Conservation (phyloP, 1,140 invertebrate genomes). For the Euwallacea similis region DNA sequence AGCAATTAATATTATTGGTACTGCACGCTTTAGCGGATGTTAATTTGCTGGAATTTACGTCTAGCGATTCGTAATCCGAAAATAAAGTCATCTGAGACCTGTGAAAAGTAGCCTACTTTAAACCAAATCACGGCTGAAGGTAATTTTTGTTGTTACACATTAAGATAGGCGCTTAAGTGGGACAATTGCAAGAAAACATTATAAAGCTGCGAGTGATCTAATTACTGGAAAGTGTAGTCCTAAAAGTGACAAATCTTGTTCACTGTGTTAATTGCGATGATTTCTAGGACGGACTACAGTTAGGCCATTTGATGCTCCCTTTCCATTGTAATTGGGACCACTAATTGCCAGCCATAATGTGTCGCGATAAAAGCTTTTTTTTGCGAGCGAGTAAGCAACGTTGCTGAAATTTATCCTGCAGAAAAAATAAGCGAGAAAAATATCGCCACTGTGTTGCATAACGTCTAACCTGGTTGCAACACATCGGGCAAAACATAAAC, state of each 20-base stretch:
- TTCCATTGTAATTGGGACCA: neutral
- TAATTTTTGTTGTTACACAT: too few species aligned
- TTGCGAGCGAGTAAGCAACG: neutral
- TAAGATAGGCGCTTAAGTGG: too few species aligned
- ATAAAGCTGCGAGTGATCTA: too few species aligned
- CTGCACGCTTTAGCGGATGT: neutral
- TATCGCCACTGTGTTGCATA: neutral
- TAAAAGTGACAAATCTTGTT: conserved; percentile 22
- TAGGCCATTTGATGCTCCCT: neutral
- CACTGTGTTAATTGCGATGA: conserved; percentile 10
- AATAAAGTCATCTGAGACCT: too few species aligned
- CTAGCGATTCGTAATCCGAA: too few species aligned
- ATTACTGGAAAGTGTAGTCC: too few species aligned
- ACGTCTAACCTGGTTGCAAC: neutral
- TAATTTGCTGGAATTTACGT: too few species aligned
- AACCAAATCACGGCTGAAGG: too few species aligned
- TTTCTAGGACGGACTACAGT: conserved; percentile 15
- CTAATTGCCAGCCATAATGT: neutral
- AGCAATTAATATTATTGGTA: conserved; percentile 1
- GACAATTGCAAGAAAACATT: too few species aligned
- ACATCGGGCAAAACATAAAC: conserved; percentile 1
- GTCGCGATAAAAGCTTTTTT: neutral
- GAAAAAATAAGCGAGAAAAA: neutral
- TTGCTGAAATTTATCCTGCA: neutral
- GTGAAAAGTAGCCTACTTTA: too few species aligned